These are phyloP conservation scores for Syngnathus floridae DNA, from an alignment of 2,113 vertebrate species.

Conservation along the genomic window DNA sequence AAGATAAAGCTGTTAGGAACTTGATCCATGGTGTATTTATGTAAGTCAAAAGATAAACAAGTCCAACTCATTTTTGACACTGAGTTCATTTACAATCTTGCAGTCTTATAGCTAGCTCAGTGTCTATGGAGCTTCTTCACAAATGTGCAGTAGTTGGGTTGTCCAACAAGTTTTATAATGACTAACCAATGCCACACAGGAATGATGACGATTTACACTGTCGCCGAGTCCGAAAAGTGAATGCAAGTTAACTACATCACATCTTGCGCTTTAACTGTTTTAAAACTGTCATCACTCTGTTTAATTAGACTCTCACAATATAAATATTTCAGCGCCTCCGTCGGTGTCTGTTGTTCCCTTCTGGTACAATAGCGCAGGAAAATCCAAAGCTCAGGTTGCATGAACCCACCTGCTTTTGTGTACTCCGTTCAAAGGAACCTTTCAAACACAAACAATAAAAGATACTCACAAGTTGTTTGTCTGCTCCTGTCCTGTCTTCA, in stretches of 20 bases:
- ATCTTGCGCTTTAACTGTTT: not conserved
- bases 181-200: slow-evolving; percentile 22
- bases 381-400: slow-evolving; percentile 60
- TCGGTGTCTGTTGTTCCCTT: slow-evolving; percentile 41
- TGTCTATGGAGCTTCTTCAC: not conserved
- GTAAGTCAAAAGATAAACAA: not conserved
- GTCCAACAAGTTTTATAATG: slow-evolving; percentile 19
- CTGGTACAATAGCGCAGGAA: slow-evolving; percentile 47
- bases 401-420: slow-evolving; percentile 15
- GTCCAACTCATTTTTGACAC: no score
- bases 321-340: slow-evolving; percentile 54
- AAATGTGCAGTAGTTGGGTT: not conserved
- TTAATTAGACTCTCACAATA: slow-evolving; percentile 10
- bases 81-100: no score
- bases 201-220: slow-evolving; percentile 6
- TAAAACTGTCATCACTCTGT: not conserved
- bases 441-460: slow-evolving; percentile 26
- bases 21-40: not conserved
- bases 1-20: not conserved
- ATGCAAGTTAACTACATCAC: not conserved
- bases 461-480: slow-evolving; percentile 61
- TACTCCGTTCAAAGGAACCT: slow-evolving; percentile 31
- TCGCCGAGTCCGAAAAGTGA: not conserved
- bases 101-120: not conserved
- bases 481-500: slow-evolving; percentile 29